These are phyloP conservation scores for Cryptomyrus ogoouensis DNA, from an alignment of 2,113 vertebrate species.

Conservation along the genomic window DNA sequence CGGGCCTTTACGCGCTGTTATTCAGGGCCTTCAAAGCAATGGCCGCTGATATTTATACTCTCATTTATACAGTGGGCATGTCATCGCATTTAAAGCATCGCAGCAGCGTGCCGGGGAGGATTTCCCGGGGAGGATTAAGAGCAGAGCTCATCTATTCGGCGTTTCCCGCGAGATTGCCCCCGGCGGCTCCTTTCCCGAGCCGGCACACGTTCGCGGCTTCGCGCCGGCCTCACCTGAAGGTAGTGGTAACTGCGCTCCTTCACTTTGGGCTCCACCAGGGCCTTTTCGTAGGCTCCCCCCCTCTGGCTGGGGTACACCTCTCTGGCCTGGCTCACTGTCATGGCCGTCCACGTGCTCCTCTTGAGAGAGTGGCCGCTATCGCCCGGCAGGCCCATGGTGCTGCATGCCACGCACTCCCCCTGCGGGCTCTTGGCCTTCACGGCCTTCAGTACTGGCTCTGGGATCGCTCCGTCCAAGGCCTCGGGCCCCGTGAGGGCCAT, in stretches of 20 bases:
- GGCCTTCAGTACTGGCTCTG: conserved; percentile 92
- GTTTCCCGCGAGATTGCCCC: not conserved
- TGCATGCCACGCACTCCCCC: conserved; percentile 89
- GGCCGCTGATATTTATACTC: not conserved
- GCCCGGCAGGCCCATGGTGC: conserved; percentile 82
- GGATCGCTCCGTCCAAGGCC: conserved; percentile 87
- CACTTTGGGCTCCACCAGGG: conserved; percentile 82
- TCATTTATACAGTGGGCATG: not conserved
- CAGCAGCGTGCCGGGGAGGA: not conserved
- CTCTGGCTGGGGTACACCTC: conserved; percentile 80
- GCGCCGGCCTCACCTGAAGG: conserved; percentile 74
- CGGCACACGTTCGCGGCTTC: not conserved
- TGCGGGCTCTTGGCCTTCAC: conserved; percentile 70
- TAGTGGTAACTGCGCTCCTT: conserved; percentile 93
- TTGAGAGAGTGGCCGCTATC: conserved; percentile 80
- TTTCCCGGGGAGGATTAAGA: not conserved
- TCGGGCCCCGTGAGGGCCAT: conserved; percentile 75
- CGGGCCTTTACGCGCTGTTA: not conserved
- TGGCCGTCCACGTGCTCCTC: conserved; percentile 94
- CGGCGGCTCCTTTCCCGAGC: not conserved
- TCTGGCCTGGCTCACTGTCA: conserved; percentile 95
- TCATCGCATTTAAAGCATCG: not conserved
- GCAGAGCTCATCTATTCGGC: not conserved
- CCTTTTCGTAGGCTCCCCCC: conserved; percentile 69
- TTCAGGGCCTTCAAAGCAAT: not conserved